A percentile compares a stretch with the other conserved stretches of the same genome.
These are phyloP conservation scores for Agrotis clavis DNA, from an alignment of 2,888 invertebrate genomes.

Conservation along the genomic window DNA sequence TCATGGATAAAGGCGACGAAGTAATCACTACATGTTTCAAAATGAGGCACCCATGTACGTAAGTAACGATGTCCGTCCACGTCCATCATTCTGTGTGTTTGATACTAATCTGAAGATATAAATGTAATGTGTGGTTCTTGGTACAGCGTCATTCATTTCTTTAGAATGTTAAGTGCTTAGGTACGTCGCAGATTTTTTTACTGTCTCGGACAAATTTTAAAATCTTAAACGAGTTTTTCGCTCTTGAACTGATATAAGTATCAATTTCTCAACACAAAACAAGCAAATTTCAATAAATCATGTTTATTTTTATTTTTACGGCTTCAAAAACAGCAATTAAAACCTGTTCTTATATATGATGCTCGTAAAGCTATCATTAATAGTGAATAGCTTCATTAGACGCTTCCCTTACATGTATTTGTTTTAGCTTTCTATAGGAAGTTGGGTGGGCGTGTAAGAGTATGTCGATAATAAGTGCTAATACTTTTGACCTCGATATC, in stretches of 20 bases:
- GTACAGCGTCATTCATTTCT: slow-evolving; percentile 2
- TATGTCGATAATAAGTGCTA: slow-evolving; percentile 80
- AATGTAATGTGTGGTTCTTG: slow-evolving; percentile 22
- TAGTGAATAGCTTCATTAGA: slow-evolving; percentile 81
- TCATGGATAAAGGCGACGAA: slow-evolving; percentile 37
- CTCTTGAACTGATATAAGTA: background rate
- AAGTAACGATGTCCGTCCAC: slow-evolving; percentile 7
- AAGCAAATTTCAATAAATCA: background rate
- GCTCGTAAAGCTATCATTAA: slow-evolving; percentile 69
- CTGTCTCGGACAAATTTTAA: too few relatives aligned
- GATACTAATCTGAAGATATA: slow-evolving; percentile 30
- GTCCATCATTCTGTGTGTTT: slow-evolving; percentile 8
- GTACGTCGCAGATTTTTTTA: too few relatives aligned
- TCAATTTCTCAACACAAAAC: background rate
- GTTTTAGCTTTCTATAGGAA: slow-evolving; percentile 85
- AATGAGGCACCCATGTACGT: slow-evolving; percentile 23
- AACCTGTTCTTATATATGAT: slow-evolving; percentile 31
- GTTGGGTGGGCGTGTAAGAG: slow-evolving; percentile 72
- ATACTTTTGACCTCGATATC: slow-evolving; percentile 82
- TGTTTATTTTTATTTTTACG: slow-evolving; percentile 5
- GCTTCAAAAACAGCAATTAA: slow-evolving; percentile 3
- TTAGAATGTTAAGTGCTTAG: slow-evolving; percentile 1
- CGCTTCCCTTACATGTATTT: slow-evolving; percentile 73
- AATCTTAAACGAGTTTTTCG: too few relatives aligned
- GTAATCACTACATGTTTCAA: slow-evolving; percentile 54